A percentile compares a stretch with the other conserved stretches of the same genome.
Evolutionary conservation across 2,797 vertebrate genomes (phyloP).

Genomic region (Psittacula derbiana): DNA sequence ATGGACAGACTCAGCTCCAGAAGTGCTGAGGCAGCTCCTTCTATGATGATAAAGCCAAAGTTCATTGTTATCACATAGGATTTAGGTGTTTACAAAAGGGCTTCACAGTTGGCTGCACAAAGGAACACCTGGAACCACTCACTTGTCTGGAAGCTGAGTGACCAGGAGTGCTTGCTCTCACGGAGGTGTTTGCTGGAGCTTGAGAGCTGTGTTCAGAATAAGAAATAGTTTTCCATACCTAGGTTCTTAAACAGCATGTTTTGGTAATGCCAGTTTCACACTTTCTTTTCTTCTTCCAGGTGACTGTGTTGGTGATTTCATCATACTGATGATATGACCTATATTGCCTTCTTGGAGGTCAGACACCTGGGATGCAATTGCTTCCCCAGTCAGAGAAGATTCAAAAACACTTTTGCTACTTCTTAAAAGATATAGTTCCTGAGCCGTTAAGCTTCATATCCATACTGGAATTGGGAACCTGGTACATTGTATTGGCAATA

Average conservation of each 20-base stretch:
- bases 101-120: background rate
- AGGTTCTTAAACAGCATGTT: rapidly evolving
- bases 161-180: background rate
- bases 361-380: background rate
- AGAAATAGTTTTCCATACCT: background rate
- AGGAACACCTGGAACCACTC: background rate
- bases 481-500: background rate
- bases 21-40: background rate
- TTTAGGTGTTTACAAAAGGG: background rate
- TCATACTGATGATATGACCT: background rate
- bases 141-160: background rate
- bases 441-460: background rate
- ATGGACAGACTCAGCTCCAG: background rate
- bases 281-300: background rate
- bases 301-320: background rate
- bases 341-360: background rate
- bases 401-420: background rate
- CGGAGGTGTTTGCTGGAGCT: background rate
- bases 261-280: background rate
- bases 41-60: background rate
- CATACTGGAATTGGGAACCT: background rate
- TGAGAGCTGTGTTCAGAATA: background rate
- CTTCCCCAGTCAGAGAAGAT: background rate
- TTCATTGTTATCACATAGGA: background rate
- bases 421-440: background rate